Evolutionary conservation across 2,888 invertebrate species (phyloP).

Genomic region (Odontocerum albicorne): DNA sequence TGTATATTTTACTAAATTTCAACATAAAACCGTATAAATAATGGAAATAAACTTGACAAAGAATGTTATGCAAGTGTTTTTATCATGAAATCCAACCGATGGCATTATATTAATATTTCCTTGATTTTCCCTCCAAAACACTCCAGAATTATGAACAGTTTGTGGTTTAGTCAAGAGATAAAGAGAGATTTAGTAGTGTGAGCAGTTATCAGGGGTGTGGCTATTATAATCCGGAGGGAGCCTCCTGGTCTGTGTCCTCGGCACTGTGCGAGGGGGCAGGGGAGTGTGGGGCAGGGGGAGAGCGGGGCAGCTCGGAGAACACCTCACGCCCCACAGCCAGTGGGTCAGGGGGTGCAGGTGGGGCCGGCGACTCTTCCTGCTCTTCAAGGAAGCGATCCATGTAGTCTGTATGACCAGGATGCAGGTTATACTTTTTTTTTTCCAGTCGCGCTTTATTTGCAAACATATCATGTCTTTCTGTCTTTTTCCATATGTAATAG

Average conservation of each 20-base stretch:
- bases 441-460: constrained; percentile 87
- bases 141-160: background rate
- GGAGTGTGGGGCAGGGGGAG: constrained; percentile 44
- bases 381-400: constrained; percentile 92
- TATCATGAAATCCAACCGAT: too few relatives aligned
- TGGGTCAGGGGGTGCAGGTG: constrained; percentile 50
- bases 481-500: constrained; percentile 97
- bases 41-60: too few relatives aligned
- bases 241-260: constrained; percentile 52
- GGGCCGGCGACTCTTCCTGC: constrained; percentile 57
- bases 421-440: constrained; percentile 89
- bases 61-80: too few relatives aligned
- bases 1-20: too few relatives aligned
- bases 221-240: constrained; percentile 16
- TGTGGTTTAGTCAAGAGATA: background rate
- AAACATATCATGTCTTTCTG: constrained; percentile 91
- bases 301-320: constrained; percentile 52
- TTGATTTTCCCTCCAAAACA: too few relatives aligned
- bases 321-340: constrained; percentile 55
- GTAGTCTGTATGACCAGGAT: constrained; percentile 91
- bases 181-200: background rate
- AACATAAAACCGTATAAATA: too few relatives aligned
- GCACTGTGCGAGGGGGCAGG: constrained; percentile 44
- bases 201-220: background rate
- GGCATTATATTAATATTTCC: too few relatives aligned